A percentile compares a stretch with the other conserved stretches of the same genome.
Conservation (phyloP, 1,140 invertebrate genomes). For the Caenorhabditis inopinata region DNA sequence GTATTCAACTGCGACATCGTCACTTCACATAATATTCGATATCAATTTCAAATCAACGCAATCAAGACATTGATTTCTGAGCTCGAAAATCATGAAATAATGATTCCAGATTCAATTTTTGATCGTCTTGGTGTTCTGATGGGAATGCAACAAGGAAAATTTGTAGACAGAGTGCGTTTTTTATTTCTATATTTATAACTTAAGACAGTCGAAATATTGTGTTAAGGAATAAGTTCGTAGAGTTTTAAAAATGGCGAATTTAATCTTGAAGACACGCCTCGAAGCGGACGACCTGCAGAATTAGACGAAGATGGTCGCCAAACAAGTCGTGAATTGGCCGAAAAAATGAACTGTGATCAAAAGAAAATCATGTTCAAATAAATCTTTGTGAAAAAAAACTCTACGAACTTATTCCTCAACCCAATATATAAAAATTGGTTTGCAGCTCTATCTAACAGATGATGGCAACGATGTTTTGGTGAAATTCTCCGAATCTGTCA, state of each 20-base stretch:
- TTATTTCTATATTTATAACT: no score
- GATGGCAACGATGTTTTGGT: background rate
- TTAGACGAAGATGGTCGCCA: no score
- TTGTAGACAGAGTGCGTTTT: background rate
- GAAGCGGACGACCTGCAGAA: no score
- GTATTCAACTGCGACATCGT: background rate
- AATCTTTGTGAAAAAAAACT: no score
- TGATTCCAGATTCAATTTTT: background rate
- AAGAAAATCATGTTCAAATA: no score
- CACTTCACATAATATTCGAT: background rate
- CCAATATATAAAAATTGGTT: background rate
- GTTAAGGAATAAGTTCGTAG: no score
- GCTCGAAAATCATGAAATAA: background rate
- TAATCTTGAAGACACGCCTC: no score
- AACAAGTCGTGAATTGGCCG: no score
- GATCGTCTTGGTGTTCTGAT: background rate
- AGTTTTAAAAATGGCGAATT: no score
- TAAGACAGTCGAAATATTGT: no score
- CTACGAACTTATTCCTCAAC: background rate
- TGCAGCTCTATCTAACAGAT: background rate
- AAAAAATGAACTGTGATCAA: no score
- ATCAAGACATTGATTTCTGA: background rate
- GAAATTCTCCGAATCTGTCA: conserved; percentile 1
- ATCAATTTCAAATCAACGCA: background rate
- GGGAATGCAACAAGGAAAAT: background rate